phyloP scores from a whole-genome alignment of 2,113 vertebrate genomes.

The Macroglossus sobrinus region DNA sequence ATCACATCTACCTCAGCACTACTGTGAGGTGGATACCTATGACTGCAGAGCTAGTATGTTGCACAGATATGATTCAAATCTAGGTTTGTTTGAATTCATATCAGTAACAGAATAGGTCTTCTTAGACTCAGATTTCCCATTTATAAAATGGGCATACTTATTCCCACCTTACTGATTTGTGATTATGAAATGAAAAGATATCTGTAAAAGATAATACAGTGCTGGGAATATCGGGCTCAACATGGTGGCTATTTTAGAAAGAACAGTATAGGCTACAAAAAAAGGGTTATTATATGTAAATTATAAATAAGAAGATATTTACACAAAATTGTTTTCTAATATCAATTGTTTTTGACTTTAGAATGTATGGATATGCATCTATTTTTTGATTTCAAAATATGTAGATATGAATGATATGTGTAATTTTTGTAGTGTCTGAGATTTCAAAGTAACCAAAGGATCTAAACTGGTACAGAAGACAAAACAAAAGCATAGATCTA shows the following conservation, averaged over 20 bases:
- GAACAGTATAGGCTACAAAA: not conserved
- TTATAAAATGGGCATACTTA: not conserved
- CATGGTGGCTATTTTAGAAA: not conserved
- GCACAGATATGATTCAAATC: not conserved
- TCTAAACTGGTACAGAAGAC: not conserved
- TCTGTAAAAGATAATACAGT: not conserved
- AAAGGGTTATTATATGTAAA: not conserved
- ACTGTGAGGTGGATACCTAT: not conserved
- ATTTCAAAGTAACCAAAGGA: not conserved
- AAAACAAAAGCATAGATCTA: rapidly evolving
- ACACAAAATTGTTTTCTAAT: not conserved
- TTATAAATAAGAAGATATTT: not conserved
- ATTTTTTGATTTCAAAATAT: not conserved
- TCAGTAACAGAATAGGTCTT: not conserved
- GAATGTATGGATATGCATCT: not conserved
- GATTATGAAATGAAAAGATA: not conserved
- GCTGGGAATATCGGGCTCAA: not conserved
- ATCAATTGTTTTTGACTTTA: not conserved
- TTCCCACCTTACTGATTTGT: not conserved
- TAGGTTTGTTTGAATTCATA: not conserved
- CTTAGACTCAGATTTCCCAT: not conserved
- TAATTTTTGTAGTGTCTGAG: not conserved
- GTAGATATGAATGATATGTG: not conserved
- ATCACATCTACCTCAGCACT: not conserved
- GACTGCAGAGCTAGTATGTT: not conserved